Evolutionary conservation across 1,140 invertebrate species (phyloP), one percentile per base, ranked within the genome.

Genomic region (Kradibia gibbosae): DNA sequence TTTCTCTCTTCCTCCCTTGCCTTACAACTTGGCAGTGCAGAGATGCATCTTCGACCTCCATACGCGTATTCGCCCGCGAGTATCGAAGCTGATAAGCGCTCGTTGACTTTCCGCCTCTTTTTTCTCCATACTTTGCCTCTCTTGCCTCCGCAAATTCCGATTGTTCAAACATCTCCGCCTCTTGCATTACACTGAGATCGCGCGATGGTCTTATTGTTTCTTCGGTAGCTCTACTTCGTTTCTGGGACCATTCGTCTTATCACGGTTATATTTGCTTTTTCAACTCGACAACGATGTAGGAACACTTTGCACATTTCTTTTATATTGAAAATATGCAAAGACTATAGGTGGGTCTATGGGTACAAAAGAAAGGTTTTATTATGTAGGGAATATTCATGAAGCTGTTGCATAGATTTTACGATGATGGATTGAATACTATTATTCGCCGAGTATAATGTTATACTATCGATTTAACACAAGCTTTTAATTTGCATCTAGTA

Each of bases 1-100:
- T 65, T 34, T 65, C 60, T 65, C 60, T 22, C 20, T 39, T 34
- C 34, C 60, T 62, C 10, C 60, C 10, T 3, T 34, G 28, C 28
- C 15, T 0, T 39, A 0, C 42, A 39, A 72, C 70, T 73, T 73
- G 71, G 28, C 45, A 28, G 7, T 34, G 8, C 5, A 34, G 5
- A 57, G 53, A 75, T 75, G 73, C 73, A 75, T 75, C 53, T 75
- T 10, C 53, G 31, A 13, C 20, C 22, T 17, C 48, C 7, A 15
- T 53, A 53, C 71, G 28, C 4, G 8, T 45, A n/a, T n/a, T 25
- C 60, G 67, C 84, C 82, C 80, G 84, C 82, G 82, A 83, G 83
- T 83, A 83, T 78, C 45, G 20, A 20, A 53, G 82, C 82, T 78
- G 86, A 86, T 85, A 86, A 86, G 83, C 60, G 11, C 60, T 36